A percentile compares a stretch with the other conserved stretches of the same genome.
phyloP scores from a whole-genome alignment of 2,888 invertebrate genomes.

The Zygaena filipendulae region DNA sequence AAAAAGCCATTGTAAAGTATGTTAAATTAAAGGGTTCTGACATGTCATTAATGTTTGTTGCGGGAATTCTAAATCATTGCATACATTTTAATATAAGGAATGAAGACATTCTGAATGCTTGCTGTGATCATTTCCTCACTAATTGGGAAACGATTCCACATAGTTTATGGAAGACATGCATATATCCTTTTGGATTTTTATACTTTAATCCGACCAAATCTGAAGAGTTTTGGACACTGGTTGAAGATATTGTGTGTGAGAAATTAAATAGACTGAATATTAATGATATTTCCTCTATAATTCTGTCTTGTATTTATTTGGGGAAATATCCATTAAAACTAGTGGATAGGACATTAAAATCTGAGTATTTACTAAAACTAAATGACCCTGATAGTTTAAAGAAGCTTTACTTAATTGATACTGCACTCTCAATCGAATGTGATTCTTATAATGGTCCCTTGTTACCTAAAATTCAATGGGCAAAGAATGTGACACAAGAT shows the following conservation, averaged over 20 bases:
- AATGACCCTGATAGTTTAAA: slow-evolving; percentile 46
- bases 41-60: slow-evolving; percentile 66
- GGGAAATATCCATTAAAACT: slow-evolving; percentile 71
- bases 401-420: slow-evolving; percentile 72
- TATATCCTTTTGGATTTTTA: slow-evolving; percentile 72
- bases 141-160: slow-evolving; percentile 55
- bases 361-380: slow-evolving; percentile 70
- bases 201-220: slow-evolving; percentile 62
- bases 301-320: slow-evolving; percentile 73
- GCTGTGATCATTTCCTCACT: slow-evolving; percentile 65
- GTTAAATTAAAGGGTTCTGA: slow-evolving; percentile 60
- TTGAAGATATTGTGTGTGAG: slow-evolving; percentile 62
- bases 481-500: slow-evolving; percentile 63
- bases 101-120: slow-evolving; percentile 63
- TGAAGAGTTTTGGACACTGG: slow-evolving; percentile 63
- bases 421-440: slow-evolving; percentile 72
- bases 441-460: slow-evolving; percentile 66
- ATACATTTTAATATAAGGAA: slow-evolving; percentile 69
- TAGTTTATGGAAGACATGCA: slow-evolving; percentile 63
- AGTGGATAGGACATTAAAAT: slow-evolving; percentile 67
- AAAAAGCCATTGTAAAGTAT: slow-evolving; percentile 71
- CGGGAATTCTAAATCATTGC: slow-evolving; percentile 71
- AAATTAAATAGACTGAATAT: slow-evolving; percentile 68
- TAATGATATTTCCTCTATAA: slow-evolving; percentile 68
- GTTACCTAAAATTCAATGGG: slow-evolving; percentile 61